Conservation (phyloP, 1,140 invertebrate species). For the Micrasema minimum region DNA sequence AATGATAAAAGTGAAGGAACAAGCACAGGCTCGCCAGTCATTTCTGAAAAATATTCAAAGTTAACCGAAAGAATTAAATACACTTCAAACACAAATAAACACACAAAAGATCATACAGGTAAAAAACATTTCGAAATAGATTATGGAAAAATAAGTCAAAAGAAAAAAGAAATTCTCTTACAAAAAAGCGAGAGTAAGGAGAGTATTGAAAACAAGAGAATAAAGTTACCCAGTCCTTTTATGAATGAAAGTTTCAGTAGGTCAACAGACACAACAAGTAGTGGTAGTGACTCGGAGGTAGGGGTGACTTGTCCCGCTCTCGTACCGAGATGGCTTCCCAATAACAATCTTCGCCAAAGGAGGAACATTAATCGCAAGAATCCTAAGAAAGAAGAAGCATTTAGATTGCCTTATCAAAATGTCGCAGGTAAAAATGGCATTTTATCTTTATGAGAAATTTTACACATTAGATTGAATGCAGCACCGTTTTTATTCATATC, state of each 20-base stretch:
- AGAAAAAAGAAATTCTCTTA: constrained; percentile 20
- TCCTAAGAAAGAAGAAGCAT: constrained; percentile 46
- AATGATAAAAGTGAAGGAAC: constrained; percentile 16
- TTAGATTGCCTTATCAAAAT: constrained; percentile 48
- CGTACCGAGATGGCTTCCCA: constrained; percentile 58
- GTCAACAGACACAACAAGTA: constrained; percentile 52
- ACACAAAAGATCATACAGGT: constrained; percentile 30
- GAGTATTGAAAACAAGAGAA: constrained; percentile 33
- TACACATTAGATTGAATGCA: constrained; percentile 9
- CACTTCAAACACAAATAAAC: constrained; percentile 18
- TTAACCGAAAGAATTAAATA: constrained; percentile 21
- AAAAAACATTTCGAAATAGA: not conserved
- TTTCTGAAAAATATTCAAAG: constrained; percentile 17
- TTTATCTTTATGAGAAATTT: not conserved
- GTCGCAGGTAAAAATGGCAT: constrained; percentile 42
- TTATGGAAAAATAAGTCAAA: constrained; percentile 4
- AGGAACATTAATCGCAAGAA: constrained; percentile 37
- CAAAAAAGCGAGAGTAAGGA: constrained; percentile 47
- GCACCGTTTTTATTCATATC: too few relatives aligned
- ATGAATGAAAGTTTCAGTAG: constrained; percentile 48
- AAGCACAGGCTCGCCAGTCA: not conserved
- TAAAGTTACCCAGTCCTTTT: constrained; percentile 48
- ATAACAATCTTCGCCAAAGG: constrained; percentile 47
- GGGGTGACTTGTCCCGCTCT: constrained; percentile 58
- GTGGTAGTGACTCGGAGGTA: constrained; percentile 59